phyloP scores from a whole-genome alignment of 2,113 vertebrate genomes.

The Xyliphius kryptos region DNA sequence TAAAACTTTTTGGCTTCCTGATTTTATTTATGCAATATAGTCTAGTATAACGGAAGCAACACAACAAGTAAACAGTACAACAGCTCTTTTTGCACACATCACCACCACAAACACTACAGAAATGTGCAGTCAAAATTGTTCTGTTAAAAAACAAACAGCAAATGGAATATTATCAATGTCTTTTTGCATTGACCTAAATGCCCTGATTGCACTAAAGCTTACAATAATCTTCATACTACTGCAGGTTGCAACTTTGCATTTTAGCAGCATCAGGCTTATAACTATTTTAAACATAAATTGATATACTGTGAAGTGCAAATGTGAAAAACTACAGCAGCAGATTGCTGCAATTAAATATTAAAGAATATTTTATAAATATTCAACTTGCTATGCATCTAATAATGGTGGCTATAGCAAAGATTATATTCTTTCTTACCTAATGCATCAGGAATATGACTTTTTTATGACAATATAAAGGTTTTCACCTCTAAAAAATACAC shows the following conservation, averaged over 20 bases:
- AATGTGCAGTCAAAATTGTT: constrained; percentile 24
- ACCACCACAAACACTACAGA: constrained; percentile 38
- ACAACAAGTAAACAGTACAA: constrained; percentile 46
- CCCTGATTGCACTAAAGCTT: constrained; percentile 47
- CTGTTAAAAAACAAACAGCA: constrained; percentile 22
- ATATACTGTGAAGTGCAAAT: constrained; percentile 81
- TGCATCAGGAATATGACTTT: constrained; percentile 78
- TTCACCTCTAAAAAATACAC: constrained; percentile 48
- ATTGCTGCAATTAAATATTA: constrained; percentile 99
- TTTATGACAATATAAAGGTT: constrained; percentile 65
- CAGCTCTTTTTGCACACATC: constrained; percentile 46
- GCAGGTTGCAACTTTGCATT: constrained; percentile 67
- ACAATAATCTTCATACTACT: constrained; percentile 42
- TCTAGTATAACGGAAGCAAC: constrained; percentile 53
- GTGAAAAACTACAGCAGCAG: constrained; percentile 91
- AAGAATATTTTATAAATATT: constrained; percentile 99
- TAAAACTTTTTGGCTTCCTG: constrained; percentile 67
- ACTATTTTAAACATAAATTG: constrained; percentile 79
- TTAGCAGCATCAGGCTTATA: constrained; percentile 73
- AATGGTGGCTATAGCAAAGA: constrained; percentile 78
- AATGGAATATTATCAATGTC: constrained; percentile 28
- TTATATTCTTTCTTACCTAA: constrained; percentile 76
- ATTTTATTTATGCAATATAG: constrained; percentile 58
- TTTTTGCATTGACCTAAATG: constrained; percentile 35
- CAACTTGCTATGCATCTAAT: constrained; percentile 91